Evolutionary conservation across 2,113 vertebrate genomes (phyloP).

Genomic region (Glaucidium brasilianum): DNA sequence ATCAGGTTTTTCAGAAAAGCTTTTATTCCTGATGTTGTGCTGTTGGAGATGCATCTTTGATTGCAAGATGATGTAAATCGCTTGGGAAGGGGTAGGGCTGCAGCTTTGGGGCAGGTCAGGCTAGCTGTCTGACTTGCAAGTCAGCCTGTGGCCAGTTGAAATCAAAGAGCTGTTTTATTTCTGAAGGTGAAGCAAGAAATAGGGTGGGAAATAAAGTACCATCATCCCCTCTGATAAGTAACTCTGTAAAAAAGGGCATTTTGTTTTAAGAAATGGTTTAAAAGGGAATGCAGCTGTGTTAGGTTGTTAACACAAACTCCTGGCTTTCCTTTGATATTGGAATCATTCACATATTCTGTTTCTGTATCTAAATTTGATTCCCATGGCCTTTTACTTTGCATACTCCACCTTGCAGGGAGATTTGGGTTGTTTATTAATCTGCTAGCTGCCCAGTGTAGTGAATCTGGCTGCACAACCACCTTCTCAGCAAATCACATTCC

Average conservation of each 20-base stretch:
- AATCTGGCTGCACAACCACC: neutral
- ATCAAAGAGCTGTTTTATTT: neutral
- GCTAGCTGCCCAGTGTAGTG: neutral
- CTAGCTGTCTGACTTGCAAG: neutral
- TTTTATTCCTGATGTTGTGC: neutral
- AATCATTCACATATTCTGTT: neutral
- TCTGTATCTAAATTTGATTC: neutral
- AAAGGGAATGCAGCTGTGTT: neutral
- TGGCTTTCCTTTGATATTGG: neutral
- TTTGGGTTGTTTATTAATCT: slow-evolving; percentile 6
- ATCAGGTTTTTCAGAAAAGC: neutral
- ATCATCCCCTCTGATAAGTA: neutral
- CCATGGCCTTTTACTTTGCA: neutral
- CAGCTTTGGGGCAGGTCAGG: neutral
- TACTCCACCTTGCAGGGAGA: neutral
- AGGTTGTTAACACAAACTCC: neutral
- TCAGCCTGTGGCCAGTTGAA: neutral
- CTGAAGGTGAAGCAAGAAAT: neutral
- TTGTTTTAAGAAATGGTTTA: neutral
- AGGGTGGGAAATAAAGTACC: neutral
- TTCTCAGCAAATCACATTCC: neutral
- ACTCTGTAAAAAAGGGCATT: neutral
- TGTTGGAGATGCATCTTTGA: neutral
- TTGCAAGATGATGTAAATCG: neutral
- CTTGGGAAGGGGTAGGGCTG: neutral